Evolutionary conservation across 2,888 invertebrate species (phyloP).

Genomic region (Cerceris rybyensis): DNA sequence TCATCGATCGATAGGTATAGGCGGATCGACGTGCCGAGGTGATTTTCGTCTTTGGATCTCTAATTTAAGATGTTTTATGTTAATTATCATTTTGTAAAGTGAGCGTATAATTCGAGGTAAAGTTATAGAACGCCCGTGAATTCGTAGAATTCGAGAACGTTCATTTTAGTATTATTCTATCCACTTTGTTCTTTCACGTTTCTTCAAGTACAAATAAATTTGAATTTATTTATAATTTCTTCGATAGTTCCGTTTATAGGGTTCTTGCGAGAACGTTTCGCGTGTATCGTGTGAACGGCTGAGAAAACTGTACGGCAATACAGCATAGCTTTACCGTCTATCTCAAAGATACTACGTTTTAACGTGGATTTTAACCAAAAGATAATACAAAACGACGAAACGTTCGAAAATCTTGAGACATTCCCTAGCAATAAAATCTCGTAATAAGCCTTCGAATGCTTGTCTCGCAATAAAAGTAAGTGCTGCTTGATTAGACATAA

Average conservation of each 20-base stretch:
- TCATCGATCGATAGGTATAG: slow-evolving; percentile 4
- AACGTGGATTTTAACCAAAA: background rate
- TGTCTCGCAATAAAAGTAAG: slow-evolving; percentile 11
- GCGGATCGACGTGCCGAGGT: background rate
- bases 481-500: slow-evolving; percentile 22
- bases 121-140: slow-evolving; percentile 15
- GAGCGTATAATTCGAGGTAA: slow-evolving; percentile 37
- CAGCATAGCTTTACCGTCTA: background rate
- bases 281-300: slow-evolving; percentile 3
- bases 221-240: slow-evolving; percentile 49
- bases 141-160: slow-evolving; percentile 38
- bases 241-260: slow-evolving; percentile 8
- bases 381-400: background rate
- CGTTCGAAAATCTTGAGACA: slow-evolving; percentile 11
- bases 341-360: background rate
- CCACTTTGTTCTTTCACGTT: slow-evolving; percentile 43
- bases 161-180: slow-evolving; percentile 58
- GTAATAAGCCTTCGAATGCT: slow-evolving; percentile 19
- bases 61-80: slow-evolving; percentile 23
- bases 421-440: slow-evolving; percentile 20
- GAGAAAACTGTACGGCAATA: slow-evolving; percentile 1
- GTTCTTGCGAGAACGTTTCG: slow-evolving; percentile 9
- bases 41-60: slow-evolving; percentile 12
- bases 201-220: slow-evolving; percentile 62
- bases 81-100: slow-evolving; percentile 32